phyloP scores from a whole-genome alignment of 2,113 vertebrate species.

The Gymnarchus niloticus region DNA sequence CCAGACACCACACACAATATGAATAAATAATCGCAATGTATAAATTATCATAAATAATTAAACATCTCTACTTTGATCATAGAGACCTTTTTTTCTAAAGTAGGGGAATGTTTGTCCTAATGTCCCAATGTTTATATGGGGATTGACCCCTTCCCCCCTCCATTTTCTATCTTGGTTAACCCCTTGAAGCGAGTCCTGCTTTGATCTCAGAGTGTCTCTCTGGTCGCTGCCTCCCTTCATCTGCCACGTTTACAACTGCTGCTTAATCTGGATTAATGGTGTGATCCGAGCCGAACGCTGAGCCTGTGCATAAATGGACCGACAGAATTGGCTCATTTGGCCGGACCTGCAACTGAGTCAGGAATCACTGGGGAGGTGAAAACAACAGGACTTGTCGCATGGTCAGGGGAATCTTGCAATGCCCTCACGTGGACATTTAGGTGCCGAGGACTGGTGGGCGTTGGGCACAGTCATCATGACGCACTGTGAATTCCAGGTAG shows the following conservation, averaged over 20 bases:
- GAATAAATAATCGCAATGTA: neutral
- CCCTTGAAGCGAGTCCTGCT: neutral
- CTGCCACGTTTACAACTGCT: neutral
- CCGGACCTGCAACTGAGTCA: too few relatives aligned
- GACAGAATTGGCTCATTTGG: neutral
- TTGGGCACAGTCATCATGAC: neutral
- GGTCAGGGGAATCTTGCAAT: neutral
- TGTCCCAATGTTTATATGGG: neutral
- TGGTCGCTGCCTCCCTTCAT: neutral
- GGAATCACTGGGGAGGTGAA: neutral
- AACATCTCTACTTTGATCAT: neutral
- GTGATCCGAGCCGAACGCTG: neutral
- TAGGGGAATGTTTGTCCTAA: neutral
- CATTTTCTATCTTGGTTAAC: neutral
- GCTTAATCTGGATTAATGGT: constrained; percentile 15
- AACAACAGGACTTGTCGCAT: neutral
- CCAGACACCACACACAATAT: neutral
- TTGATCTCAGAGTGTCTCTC: neutral
- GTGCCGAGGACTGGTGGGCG: neutral
- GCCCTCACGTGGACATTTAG: neutral
- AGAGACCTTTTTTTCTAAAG: too few relatives aligned
- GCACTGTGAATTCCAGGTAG: neutral
- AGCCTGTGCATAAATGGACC: neutral
- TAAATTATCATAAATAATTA: neutral
- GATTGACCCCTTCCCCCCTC: neutral